A percentile compares a stretch with the other conserved stretches of the same genome.
phyloP scores from a whole-genome alignment of 2,797 vertebrate species.

The Chelonia mydas region DNA sequence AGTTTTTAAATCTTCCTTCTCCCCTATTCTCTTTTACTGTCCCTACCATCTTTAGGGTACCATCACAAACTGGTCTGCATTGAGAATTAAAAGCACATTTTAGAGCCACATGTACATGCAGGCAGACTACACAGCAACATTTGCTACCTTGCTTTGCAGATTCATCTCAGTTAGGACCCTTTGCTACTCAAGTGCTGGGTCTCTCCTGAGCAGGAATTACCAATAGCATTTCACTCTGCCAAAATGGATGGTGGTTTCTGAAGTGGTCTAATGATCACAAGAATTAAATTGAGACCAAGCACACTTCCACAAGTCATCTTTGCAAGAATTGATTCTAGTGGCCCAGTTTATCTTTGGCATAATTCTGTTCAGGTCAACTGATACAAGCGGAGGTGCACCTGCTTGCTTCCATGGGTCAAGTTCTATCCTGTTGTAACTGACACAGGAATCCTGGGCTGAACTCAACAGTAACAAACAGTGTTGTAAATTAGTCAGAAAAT shows the following conservation, averaged over 20 bases:
- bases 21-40: background rate
- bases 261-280: background rate
- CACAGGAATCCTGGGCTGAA: background rate
- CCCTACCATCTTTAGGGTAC: background rate
- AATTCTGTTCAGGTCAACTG: background rate
- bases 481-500: background rate
- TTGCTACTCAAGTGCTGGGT: background rate
- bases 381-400: background rate
- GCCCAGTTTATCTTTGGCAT: background rate
- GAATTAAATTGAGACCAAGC: background rate
- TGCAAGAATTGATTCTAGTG: background rate
- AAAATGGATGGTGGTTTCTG: background rate
- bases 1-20: background rate
- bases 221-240: background rate
- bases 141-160: background rate
- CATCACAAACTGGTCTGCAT: background rate
- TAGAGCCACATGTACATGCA: background rate
- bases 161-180: background rate
- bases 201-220: background rate
- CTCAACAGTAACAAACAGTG: background rate
- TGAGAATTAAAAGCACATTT: background rate
- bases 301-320: background rate
- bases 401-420: background rate
- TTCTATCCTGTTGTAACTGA: background rate
- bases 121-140: background rate